These are phyloP conservation scores for Paramacrobiotus metropolitanus DNA, from an alignment of 1,140 invertebrate genomes.

Conservation along the genomic window DNA sequence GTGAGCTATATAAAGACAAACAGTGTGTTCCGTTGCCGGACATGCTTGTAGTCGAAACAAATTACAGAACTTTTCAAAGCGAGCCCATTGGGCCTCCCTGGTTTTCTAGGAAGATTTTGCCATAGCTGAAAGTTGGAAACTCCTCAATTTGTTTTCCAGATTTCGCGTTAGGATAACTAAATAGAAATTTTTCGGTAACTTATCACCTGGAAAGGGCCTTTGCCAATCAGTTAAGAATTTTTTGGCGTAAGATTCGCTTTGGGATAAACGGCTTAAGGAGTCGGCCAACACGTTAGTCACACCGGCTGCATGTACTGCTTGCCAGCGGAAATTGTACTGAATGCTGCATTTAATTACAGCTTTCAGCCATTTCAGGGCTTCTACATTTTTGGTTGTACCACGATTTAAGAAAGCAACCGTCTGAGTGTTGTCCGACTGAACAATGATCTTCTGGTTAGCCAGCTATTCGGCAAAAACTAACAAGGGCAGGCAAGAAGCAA, in stretches of 20 bases:
- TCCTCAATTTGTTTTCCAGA: not conserved
- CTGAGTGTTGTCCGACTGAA: not conserved
- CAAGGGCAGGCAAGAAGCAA: not conserved
- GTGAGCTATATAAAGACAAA: not conserved
- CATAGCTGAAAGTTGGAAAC: not conserved
- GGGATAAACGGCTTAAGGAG: not conserved
- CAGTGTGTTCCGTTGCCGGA: not conserved
- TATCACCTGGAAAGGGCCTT: not conserved
- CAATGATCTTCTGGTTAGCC: not conserved
- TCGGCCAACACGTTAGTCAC: not conserved
- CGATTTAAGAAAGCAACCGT: not conserved
- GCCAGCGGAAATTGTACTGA: not conserved
- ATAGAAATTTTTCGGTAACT: not conserved
- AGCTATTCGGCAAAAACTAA: not conserved
- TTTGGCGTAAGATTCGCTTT: not conserved
- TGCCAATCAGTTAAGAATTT: not conserved
- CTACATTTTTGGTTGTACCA: not conserved
- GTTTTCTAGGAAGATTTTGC: not conserved
- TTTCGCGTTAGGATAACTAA: not conserved
- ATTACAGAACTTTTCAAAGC: not conserved
- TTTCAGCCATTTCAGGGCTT: not conserved
- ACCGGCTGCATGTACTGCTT: not conserved
- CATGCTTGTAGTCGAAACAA: not conserved
- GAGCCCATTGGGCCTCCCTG: not conserved
- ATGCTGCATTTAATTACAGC: not conserved